Conservation (phyloP, 2,797 vertebrate genomes). For the Ctenopoma kingsleyae region DNA sequence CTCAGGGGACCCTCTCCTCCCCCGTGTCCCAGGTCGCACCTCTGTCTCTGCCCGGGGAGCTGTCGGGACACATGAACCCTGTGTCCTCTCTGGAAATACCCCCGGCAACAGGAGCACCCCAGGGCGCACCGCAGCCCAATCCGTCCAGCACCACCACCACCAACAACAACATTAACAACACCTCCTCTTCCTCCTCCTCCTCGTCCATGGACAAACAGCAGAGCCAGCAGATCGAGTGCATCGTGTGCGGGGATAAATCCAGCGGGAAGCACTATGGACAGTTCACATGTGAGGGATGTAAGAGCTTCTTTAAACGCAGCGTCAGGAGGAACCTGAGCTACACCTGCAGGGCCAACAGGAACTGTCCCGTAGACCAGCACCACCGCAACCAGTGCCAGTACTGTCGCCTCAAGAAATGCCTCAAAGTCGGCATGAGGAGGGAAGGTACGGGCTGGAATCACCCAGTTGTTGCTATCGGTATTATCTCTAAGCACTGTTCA, state of each 20-base stretch:
- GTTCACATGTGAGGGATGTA: constrained; percentile 98
- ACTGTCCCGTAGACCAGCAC: constrained; percentile 97
- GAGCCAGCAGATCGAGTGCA: constrained; percentile 94
- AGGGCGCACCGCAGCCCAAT: constrained; percentile 87
- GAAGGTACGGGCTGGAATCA: constrained; percentile 87
- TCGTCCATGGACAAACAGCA: constrained; percentile 90
- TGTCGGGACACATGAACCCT: constrained; percentile 77
- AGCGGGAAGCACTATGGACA: constrained; percentile 98
- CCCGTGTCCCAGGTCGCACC: constrained; percentile 90
- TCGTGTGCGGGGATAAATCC: constrained; percentile 97
- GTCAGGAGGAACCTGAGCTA: constrained; percentile 95
- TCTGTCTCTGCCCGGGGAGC: constrained; percentile 74
- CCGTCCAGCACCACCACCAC: constrained; percentile 85
- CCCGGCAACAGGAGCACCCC: constrained; percentile 87
- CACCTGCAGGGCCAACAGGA: constrained; percentile 96
- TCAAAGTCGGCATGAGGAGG: constrained; percentile 98
- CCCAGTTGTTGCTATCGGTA: constrained; percentile 29
- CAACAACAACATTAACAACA: constrained; percentile 64
- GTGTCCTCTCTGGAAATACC: constrained; percentile 80
- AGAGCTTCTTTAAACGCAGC: constrained; percentile 98
- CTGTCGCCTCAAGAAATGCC: constrained; percentile 98
- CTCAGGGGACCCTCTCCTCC: constrained; percentile 90
- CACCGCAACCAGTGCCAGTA: constrained; percentile 99
- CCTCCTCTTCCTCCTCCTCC: constrained; percentile 78
- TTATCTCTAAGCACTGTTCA: constrained; percentile 11